Base-by-base conservation (phyloP, 2,797 vertebrate genomes). In the Spea hammondii region DNA sequence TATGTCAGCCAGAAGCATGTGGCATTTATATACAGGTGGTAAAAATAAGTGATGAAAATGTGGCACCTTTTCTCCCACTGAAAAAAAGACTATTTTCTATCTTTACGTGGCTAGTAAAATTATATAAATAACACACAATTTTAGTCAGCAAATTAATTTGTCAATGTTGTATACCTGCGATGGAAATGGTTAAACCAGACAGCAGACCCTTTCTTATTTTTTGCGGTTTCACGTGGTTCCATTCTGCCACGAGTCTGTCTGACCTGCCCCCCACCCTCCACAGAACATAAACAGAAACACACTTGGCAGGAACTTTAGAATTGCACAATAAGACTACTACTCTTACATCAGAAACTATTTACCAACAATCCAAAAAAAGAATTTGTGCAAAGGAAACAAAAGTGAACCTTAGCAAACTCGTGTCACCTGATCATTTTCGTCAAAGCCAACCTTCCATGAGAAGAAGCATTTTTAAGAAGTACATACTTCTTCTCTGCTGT, bases 261-360 rank as follows among this genome's bases (percentile, higher is more conserved):
- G 6, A 14, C 65, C 46, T 49, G 5, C 66, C 11, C 55, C 79
- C 47, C 55, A 12, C 62, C 69, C 50, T 14, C 53, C 62, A 51
- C 64, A 73, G 65, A 72, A 57, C 50, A 59, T 78, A 82, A 82
- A 78, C 70, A 82, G 44, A 70, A 73, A 70, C 70, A 77, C 70
- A 45, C 13, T 50, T 57, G 65, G 70, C 70, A 73, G 75, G 70
- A 82, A 82, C 70, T 70, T 67, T 78, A 44, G 49, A 32, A 48
- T 82, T 82, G 53, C 80, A 70, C 75, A 82, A 81, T 50, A 54
- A 49, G 45, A 17, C 49, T 82, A 82, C 70, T 70, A 70, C 55
- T 70, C 70, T 82, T 82, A 69, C 75, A 82, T 74, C 70, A 82
- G 80, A 69, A 53, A 74, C 80, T 82, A 82, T 82, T 82, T 82